Conservation (phyloP, 2,113 vertebrate species). For the Fregetta grallaria region DNA sequence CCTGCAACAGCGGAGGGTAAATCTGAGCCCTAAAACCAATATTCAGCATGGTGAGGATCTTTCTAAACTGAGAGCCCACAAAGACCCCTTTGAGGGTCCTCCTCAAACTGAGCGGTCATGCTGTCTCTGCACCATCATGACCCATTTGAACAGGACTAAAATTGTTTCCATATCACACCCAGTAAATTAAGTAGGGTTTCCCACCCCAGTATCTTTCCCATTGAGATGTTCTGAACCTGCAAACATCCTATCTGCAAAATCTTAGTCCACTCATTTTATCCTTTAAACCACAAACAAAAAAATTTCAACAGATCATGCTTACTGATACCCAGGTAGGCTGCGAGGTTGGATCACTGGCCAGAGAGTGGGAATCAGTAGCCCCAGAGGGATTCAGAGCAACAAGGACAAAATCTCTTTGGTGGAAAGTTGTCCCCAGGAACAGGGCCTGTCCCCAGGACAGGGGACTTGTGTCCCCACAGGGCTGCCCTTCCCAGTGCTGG, state of each 20-base stretch:
- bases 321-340: neutral
- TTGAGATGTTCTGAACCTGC: neutral
- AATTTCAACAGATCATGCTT: neutral
- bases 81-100: neutral
- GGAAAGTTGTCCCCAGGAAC: neutral
- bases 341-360: neutral
- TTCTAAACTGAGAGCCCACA: neutral
- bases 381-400: neutral
- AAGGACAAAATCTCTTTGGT: neutral
- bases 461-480: neutral
- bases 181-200: neutral
- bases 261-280: neutral
- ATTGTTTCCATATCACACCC: accelerated
- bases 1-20: neutral
- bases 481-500: neutral
- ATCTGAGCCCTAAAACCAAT: neutral
- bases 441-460: neutral
- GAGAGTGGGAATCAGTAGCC: neutral
- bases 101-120: neutral
- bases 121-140: neutral
- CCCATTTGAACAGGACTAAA: neutral
- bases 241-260: neutral
- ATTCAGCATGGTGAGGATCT: neutral
- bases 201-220: neutral
- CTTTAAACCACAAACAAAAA: neutral